Evolutionary conservation across 2,113 vertebrate genomes (phyloP), one percentile per base, ranked within the genome.

Genomic region (Cricetomys ansorgei): DNA sequence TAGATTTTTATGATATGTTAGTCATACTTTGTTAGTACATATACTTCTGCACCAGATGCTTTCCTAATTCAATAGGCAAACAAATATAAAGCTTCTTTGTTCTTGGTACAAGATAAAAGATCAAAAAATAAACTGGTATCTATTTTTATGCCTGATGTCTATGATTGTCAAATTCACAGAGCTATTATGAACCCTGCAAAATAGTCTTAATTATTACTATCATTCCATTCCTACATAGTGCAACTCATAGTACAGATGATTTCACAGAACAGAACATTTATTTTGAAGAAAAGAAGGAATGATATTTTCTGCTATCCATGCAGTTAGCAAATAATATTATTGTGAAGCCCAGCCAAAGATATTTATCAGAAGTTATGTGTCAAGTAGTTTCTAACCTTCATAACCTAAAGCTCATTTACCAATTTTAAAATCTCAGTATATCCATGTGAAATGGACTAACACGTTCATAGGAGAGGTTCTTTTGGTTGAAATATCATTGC

Each of bases 351-450:
- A 89, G 83, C 13, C 88, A 91, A 81, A 75, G 76, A 55, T 27
- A 88, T 89, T 73, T 92, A 89, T 84, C 45, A 90, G 13, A 88
- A 77, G 6, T 81, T 91, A 15, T 57, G 8, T 17, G 45, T 1
- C 17, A 19, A 85, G 16, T 34, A 10, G 5, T 76, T 95, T 97
- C 81, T 92, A 69, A 72, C 1, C 16, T 62, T 88, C n/a, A 57
- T n/a, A 79, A 70, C 1, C 70, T 34, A 87, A 80, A 10, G 90
- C 13, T 89, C 29, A 62, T 77, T 94, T 55, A 88, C 43, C 80
- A 91, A 79, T 12, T 88, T 96, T 93, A 81, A 69, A 88, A 40
- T 89, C 7, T 93, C 45, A 57, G 43, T 83, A 31, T 65, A 77
- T 21, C 50, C 1, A 9, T 17, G 70, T 64, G 73, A 94, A 97